Evolutionary conservation across 2,113 vertebrate genomes (phyloP), one percentile per base, ranked within the genome.

Genomic region (Prolemur simus): DNA sequence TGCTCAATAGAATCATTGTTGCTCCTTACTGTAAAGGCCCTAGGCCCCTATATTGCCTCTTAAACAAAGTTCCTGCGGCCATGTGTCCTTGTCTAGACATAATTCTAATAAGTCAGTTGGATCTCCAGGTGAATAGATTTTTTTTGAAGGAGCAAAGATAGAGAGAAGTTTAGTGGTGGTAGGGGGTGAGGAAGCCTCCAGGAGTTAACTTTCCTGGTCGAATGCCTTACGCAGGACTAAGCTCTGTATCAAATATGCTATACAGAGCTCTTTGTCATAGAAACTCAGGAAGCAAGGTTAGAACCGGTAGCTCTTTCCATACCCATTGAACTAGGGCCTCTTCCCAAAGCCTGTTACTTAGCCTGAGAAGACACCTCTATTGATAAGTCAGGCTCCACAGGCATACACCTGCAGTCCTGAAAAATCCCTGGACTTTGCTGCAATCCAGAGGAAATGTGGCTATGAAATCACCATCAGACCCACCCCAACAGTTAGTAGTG

Each of bases 281-380:
- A 13, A 95, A 71, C 58, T 82, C 66, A 87, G 58, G 29, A 60
- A 29, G 18, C 12, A 94, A 49, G 21, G 11, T 64, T 82, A 84
- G n/a, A 74, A 68, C 17, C 27, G 87, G 66, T 56, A 78, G n/a
- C 27, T 87, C 52, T 94, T 92, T 89, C 58, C 4, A 81, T 18
- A 81, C 6, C 25, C 15, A 15, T 5, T 77, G 52, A 95, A 94
- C 58, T 81, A 88, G 60, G 54, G 13, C 18, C 20, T 92, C 29
- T 92, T 85, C 32, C 23, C 52, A 66, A 95, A 96, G 89, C 39
- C 71, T 85, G 54, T 39, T 34, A 29, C 58, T 92, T 92, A 94
- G 56, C 63, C 69, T 92, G 68, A 87, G 69, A 64, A 83, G 63
- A 74, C 20, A 92, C 11, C 27, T 91, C 81, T 89, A 56, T 13